Base-by-base conservation (phyloP, 2,797 vertebrate species). In the Callimico goeldii region DNA sequence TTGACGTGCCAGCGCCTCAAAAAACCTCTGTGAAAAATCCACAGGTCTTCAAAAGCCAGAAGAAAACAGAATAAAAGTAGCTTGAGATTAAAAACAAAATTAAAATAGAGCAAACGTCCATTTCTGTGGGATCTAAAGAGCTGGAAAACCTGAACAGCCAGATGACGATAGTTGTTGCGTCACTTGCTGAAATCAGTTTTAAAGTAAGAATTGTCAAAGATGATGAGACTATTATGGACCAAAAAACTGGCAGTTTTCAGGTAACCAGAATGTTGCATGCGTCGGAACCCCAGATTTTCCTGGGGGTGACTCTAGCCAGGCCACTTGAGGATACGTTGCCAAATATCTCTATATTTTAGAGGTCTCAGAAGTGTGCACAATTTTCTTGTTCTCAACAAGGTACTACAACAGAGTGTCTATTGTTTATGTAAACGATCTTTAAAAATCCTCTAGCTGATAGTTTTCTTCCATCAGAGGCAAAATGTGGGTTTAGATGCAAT, bases 71-170 rank as follows among this genome's bases (percentile, higher is more conserved):
- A 39, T 70, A 76, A 91, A 77, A 95, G 85, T 70, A 90, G 76
- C 75, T 46, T 33, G 9, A n/a, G 17, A 67, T n/a, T 19, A n/a
- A 9, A 67, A n/a, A 15, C 1, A 8, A 64, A 64, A 17, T 19
- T 8, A n/a, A 1, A 0, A 12, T 15, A 43, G 61, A 87, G 84
- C 55, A 61, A 26, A n/a, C 58, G 80, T 46, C 43, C 39, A n/a
- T 95, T 90, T 95, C 76, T 88, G 48, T 77, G 88, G 81, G 81
- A 76, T 73, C 85, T 58, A 48, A 96, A 82, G 28, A 58, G 36
- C 0, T 43, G 4, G 76, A 61, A 90, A 82, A 13, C 43, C 75
- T 33, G 30, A 84, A 52, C 24, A 91, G 46, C 26, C 41, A 15
- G 90, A 19, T 30, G 24, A 50, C 22, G 28, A 20, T 10, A 2